A percentile compares a stretch with the other conserved stretches of the same genome.
Conservation (phyloP, 1,140 invertebrate species). For the Brachionus rotundiformis region DNA sequence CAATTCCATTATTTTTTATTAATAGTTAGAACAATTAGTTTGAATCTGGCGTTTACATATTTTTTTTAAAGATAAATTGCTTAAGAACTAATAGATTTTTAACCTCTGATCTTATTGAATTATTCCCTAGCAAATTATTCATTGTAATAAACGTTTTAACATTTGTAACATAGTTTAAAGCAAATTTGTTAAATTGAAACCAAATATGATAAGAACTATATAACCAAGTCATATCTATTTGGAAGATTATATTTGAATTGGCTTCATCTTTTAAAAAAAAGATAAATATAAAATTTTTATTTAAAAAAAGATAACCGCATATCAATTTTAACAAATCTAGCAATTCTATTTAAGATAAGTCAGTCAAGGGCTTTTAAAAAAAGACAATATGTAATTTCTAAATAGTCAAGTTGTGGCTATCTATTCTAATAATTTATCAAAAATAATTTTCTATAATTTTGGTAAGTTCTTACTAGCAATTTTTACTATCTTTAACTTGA, state of each 20-base stretch:
- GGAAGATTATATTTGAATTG: not conserved
- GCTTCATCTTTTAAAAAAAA: not conserved
- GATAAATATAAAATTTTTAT: not conserved
- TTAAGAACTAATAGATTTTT: not conserved
- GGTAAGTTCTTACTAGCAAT: not conserved
- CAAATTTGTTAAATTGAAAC: not conserved
- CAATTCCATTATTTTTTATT: not conserved
- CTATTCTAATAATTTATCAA: not conserved
- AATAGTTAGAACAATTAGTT: not conserved
- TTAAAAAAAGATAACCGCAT: not conserved
- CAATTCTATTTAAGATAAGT: constrained; percentile 2
- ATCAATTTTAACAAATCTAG: not conserved
- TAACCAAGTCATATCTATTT: not conserved
- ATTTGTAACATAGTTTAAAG: not conserved
- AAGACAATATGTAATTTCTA: not conserved
- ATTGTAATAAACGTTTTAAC: not conserved
- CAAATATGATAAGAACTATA: not conserved
- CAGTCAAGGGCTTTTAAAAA: not conserved
- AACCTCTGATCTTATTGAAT: not conserved
- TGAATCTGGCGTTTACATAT: not conserved
- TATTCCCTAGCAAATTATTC: not conserved
- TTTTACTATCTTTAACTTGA: not conserved
- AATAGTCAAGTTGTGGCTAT: not conserved
- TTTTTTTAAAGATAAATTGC: not conserved
- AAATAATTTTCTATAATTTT: not conserved